Base-by-base conservation (phyloP, 1,140 invertebrate genomes). In the Metopolophium dirhodum region DNA sequence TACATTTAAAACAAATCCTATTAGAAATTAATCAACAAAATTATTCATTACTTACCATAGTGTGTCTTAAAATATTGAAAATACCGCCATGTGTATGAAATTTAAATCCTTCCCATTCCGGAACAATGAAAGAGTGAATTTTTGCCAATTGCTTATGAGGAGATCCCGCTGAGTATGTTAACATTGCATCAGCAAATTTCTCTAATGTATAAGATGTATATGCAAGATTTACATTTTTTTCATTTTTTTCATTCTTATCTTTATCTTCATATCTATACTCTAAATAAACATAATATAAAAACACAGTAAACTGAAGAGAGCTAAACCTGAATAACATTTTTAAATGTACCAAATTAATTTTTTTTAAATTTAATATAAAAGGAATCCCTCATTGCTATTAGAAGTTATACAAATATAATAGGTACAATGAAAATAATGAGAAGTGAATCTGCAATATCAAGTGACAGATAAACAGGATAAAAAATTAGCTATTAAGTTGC, bases 161-260 rank as follows among this genome's bases (percentile, higher is more conserved):
- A 41, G 82, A 9, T 41, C 82, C 91, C 14, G 82, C 14, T 8
- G 91, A 86, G 9, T 54, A 93, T 26, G 77, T 22, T 6, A 93
- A 51, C 91, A 93, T 93, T 35, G 91, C 82, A 85, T 93, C 82
- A 30, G 91, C 82, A 93, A 93, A 93, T 83, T 57, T 93, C 26
- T 93, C 91, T 93, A 93, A 85, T 86, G 91, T 93, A 93, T 86
- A 93, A 93, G 91, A 93, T 35, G 91, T 41, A 93, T 93, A 93
- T 45, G 77, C n/a, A 82, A 45, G 45, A 85, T 85, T 92, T 85
- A 85, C 22, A 37, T 30, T 57, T 30, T 85, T 93, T 37, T 93
- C 22, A 37, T 30, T 57, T 30, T 85, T 93, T 37, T 93, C 82
- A 20, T 83, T 92, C 11, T 35, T 37, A 77, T 18, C 51, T 37